Evolutionary conservation across 2,797 vertebrate species (phyloP), one percentile per base, ranked within the genome.

Genomic region (Silurus aristotelis): DNA sequence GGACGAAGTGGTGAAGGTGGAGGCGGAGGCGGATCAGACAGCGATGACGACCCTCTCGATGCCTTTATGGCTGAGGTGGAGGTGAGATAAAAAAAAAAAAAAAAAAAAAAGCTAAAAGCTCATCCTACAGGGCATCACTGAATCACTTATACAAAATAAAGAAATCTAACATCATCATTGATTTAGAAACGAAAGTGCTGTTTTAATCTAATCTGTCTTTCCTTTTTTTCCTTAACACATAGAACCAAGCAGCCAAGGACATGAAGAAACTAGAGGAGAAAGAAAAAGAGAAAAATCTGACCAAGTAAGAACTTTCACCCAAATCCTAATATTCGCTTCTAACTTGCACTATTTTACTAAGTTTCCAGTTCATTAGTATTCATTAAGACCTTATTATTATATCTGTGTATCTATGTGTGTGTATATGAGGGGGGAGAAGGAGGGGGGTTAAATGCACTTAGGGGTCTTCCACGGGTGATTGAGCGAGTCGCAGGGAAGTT

Each of bases 61-160:
- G 97, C 98, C 22, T 99, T 99, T 88, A 99, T 99, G 98, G 98
- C 98, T 85, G 97, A 99, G 93, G 98, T 99, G 87, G 98, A 99
- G 96, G 98, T 97, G 91, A 95, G 27, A 25, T 1, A 19, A 68
- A n/a, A n/a, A 68, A 38, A 25, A 31, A 17, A 31, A 38, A 38
- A 0, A 38, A 38, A 38, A 38, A 38, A 38, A 38, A 38, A 38
- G 27, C 8, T 31, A 14, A 19, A 15, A 14, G 38, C n/a, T 13
- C 9, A 10, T 63, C 22, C 22, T 22, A n/a, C 61, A 64, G 61
- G 12, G 61, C 22, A n/a, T 64, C 22, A 64, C 10, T 31, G 13
- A 67, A 27, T 15, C 25, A 5, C 0, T 15, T 67, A 67, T 31
- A 31, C 27, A 67, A 67, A n/a, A 66, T 66, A 13, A 25, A 27